These are phyloP conservation scores for Ammospiza maritima DNA, from an alignment of 2,797 vertebrate species.

Conservation along the genomic window DNA sequence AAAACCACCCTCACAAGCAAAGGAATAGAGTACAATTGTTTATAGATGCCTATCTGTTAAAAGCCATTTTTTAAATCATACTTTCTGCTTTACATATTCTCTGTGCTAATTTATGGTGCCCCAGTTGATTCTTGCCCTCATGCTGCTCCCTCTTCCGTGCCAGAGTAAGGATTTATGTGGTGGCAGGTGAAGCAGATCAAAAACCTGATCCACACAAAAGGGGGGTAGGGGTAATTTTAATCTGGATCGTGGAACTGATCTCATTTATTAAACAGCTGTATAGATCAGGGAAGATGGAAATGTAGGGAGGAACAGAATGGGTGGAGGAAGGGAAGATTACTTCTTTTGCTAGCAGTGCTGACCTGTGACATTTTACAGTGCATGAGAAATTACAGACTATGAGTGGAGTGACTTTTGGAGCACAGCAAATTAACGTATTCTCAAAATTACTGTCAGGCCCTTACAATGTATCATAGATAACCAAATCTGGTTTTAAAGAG, in stretches of 20 bases:
- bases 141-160: not conserved
- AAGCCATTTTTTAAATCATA: not conserved
- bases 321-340: not conserved
- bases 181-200: constrained; percentile 33
- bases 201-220: not conserved
- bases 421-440: constrained; percentile 5
- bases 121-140: not conserved
- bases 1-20: not conserved
- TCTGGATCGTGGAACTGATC: not conserved
- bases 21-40: not conserved
- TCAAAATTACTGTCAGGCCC: constrained; percentile 42
- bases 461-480: constrained; percentile 17
- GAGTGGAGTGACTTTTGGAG: not conserved
- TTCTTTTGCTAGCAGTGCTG: constrained; percentile 10
- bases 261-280: constrained; percentile 6
- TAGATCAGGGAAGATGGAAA: not conserved
- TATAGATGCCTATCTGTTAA: not conserved
- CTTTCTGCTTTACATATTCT: not conserved
- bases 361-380: not conserved
- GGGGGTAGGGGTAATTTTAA: not conserved
- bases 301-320: not conserved
- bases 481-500: constrained; percentile 6
- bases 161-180: constrained; percentile 31
- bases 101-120: not conserved
- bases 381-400: not conserved